Percentiles rank a stretch among this genome's conserved stretches.
phyloP scores from a whole-genome alignment of 1,140 invertebrate species.

The Heliothis virescens region DNA sequence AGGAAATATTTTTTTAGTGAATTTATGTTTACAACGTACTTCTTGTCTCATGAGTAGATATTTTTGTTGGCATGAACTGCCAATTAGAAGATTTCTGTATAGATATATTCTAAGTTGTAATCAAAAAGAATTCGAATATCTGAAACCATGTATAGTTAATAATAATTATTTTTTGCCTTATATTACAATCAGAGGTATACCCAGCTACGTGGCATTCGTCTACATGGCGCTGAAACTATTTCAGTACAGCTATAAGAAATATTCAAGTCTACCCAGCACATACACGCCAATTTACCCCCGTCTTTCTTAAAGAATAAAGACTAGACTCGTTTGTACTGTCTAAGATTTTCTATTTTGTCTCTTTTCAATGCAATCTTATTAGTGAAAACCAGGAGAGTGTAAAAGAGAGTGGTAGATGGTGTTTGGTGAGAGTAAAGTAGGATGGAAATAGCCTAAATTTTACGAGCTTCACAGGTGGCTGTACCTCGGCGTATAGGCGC shows the following conservation, averaged over 20 bases:
- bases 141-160: too few relatives aligned
- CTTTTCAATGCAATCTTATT: conserved; percentile 85
- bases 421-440: conserved; percentile 58
- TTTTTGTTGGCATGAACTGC: too few relatives aligned
- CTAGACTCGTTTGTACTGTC: conserved; percentile 56
- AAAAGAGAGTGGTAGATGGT: conserved; percentile 63
- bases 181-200: conserved; percentile 84
- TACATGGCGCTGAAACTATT: conserved; percentile 78
- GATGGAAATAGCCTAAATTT: conserved; percentile 81
- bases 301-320: conserved; percentile 51
- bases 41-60: too few relatives aligned
- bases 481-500: conserved; percentile 79
- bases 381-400: conserved; percentile 83
- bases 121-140: conserved; percentile 39
- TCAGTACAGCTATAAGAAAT: conserved; percentile 76
- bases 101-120: too few relatives aligned
- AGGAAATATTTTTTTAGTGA: too few relatives aligned
- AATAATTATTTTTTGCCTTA: conserved; percentile 82
- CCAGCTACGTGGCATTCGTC: conserved; percentile 75
- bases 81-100: too few relatives aligned
- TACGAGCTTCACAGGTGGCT: conserved; percentile 85
- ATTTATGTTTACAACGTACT: too few relatives aligned
- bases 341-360: conserved; percentile 82
- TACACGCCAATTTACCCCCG: conserved; percentile 58
- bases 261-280: conserved; percentile 52